Conservation (phyloP, 2,113 vertebrate genomes). For the Urocolius indicus region DNA sequence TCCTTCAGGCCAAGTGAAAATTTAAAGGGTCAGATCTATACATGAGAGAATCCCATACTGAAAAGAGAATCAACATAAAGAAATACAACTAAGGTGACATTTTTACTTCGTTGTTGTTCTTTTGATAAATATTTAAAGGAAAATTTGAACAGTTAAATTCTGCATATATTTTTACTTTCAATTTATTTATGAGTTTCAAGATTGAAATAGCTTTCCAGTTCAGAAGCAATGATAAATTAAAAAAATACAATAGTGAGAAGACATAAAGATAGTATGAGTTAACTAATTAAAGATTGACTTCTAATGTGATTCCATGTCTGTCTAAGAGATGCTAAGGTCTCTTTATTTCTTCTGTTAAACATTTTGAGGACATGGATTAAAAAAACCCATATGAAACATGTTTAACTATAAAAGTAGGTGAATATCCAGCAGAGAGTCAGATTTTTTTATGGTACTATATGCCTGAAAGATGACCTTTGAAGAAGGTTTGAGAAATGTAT, state of each 20-base stretch:
- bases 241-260: neutral
- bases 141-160: neutral
- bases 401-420: neutral
- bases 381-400: neutral
- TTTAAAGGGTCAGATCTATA: neutral
- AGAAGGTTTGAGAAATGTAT: neutral
- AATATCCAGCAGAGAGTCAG: neutral
- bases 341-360: neutral
- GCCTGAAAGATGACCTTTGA: neutral
- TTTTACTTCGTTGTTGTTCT: neutral
- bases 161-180: neutral
- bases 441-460: rapidly evolving
- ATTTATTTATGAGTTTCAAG: neutral
- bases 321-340: neutral
- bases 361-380: neutral
- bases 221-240: neutral
- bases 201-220: neutral
- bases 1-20: neutral
- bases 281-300: neutral
- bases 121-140: neutral
- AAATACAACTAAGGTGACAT: neutral
- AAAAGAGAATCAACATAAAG: neutral
- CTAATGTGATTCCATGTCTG: neutral
- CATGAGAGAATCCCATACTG: neutral
- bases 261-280: neutral